Evolutionary conservation across 2,113 vertebrate species (phyloP).

Genomic region (Porphyrio hochstetteri): DNA sequence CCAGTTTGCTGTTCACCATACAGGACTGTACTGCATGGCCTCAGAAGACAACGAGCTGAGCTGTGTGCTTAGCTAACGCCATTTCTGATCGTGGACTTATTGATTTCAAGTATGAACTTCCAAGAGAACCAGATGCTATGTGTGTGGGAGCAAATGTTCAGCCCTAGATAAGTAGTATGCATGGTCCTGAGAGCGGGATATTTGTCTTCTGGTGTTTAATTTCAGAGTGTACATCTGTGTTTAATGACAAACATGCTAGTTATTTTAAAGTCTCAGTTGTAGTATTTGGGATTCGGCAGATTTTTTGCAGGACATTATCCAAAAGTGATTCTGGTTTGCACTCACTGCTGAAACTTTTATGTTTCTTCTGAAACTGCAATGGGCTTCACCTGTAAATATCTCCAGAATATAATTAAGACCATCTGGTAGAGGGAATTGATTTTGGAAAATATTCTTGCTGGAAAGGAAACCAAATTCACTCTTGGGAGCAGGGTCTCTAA

Average conservation of each 20-base stretch:
- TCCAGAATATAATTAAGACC: not conserved
- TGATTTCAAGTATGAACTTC: not conserved
- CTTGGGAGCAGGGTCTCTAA: not conserved
- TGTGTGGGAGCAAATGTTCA: not conserved
- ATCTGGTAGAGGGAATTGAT: not conserved
- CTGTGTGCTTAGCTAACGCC: not conserved
- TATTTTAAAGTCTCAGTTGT: not conserved
- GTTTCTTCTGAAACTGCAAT: not conserved
- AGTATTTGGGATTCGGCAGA: not conserved
- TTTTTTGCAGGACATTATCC: not conserved
- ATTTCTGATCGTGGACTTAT: not conserved
- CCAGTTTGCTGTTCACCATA: not conserved
- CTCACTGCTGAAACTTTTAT: not conserved
- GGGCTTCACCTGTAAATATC: not conserved
- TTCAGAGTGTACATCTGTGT: not conserved
- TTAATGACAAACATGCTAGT: not conserved
- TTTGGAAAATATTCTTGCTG: slow-evolving; percentile 21
- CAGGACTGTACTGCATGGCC: fast-evolving
- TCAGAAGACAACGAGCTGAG: not conserved
- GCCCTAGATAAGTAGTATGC: not conserved
- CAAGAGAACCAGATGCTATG: not conserved
- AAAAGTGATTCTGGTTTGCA: not conserved
- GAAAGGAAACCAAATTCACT: slow-evolving; percentile 39
- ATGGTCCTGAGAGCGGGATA: not conserved
- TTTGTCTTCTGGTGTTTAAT: not conserved